Base-by-base conservation (phyloP, 2,888 invertebrate genomes). In the Eurytoma californica region DNA sequence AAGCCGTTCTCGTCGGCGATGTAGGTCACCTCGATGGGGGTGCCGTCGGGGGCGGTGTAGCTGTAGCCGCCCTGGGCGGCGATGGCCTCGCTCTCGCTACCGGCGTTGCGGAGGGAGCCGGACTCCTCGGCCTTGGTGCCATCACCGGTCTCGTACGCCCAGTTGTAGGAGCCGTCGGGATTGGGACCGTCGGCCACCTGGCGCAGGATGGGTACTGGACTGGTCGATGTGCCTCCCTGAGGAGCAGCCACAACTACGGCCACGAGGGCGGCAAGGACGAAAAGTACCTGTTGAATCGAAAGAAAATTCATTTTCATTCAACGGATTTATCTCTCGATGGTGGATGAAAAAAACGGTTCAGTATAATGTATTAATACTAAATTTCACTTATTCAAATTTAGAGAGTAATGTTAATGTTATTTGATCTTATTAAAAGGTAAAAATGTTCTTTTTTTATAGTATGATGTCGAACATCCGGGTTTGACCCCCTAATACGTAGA, bases 1-100 rank as follows among this genome's bases (percentile, higher is more conserved):
- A 93, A 95, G 81, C 95, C 95, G 83, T 93, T 93, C 87, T 94
- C 94, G 84, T 95, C 93, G 83, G 95, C 94, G 78, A 92, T 86
- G 89, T 94, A 95, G 73, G 90, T 89, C 75, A 94, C 88, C 14
- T 90, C 85, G 82, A 91, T 89, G 58, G 84, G 84, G 47, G 87
- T 86, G 53, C 91, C 91, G 77, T 91, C 90, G 66, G 90, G 89
- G 47, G 88, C 86, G 7, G 87, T 86, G 84, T 91, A 91, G 39
- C 90, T 90, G 83, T 84, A 90, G 3, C 84, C 82, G 7, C 91
- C 91, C 83, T 90, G 85, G 0, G 88, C 90, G 20, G 85, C 82
- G 72, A 86, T 83, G 9, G 87, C 89, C 70, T 60, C 72, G 20
- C 49, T 20, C 4, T 73, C 72, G 57, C 90, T 84, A 3, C 69